Evolutionary conservation across 2,113 vertebrate genomes (phyloP).

Genomic region (Zosterops pallidus): DNA sequence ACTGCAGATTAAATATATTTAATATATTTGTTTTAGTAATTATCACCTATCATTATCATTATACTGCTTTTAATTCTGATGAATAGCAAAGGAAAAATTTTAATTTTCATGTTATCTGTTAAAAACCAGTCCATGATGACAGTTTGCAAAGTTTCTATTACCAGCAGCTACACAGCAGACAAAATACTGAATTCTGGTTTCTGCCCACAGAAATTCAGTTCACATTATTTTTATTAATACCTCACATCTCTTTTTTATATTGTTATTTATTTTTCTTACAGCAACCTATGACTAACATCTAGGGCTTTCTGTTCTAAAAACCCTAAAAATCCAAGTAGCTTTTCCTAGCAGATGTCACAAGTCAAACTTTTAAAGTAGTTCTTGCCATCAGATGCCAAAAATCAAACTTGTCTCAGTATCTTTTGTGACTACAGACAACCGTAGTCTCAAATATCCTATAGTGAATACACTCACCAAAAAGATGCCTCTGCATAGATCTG

Average conservation of each 20-base stretch:
- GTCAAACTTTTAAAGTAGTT: background rate
- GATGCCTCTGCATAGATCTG: background rate
- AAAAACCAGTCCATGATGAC: background rate
- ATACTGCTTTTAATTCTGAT: background rate
- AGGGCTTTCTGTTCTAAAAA: background rate
- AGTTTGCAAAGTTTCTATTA: background rate
- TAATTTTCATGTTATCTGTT: background rate
- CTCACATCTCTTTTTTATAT: background rate
- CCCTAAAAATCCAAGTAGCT: background rate
- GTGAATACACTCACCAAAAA: background rate
- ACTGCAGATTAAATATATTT: slow-evolving; percentile 41
- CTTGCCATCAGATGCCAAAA: background rate
- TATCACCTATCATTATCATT: slow-evolving; percentile 19
- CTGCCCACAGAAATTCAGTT: background rate
- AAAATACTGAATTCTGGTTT: background rate
- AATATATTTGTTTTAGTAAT: slow-evolving; percentile 57
- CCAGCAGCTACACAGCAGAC: background rate
- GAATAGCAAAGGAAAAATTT: background rate
- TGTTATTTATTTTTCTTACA: background rate
- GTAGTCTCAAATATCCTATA: background rate
- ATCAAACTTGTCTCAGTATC: background rate
- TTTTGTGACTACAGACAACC: background rate
- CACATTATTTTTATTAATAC: background rate
- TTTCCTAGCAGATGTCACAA: background rate
- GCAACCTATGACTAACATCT: background rate